Percentiles rank a stretch among this genome's conserved stretches.
Conservation (phyloP, 2,113 vertebrate genomes). For the Syngnathoides biaculeatus region DNA sequence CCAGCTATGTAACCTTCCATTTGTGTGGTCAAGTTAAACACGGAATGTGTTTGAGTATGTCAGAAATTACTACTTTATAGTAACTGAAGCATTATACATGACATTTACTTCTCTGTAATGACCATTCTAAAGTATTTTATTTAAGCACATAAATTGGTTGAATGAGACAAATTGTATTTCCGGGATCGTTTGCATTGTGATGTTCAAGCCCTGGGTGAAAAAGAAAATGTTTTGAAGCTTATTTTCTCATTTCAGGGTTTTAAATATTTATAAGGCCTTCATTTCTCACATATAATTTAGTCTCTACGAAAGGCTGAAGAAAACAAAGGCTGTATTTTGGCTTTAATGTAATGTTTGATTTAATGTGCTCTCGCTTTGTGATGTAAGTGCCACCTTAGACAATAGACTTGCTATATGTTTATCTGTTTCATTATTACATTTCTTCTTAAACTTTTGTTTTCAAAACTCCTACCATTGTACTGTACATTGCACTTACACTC, state of each 20-base stretch:
- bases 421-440: conserved; percentile 9
- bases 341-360: conserved; percentile 16
- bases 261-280: conserved; percentile 3
- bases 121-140: neutral
- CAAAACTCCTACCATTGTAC: conserved; percentile 3
- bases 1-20: conserved; percentile 48
- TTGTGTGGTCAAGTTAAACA: conserved; percentile 39
- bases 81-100: neutral
- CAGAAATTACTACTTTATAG: neutral
- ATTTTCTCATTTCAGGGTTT: conserved; percentile 1
- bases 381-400: conserved; percentile 1
- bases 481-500: conserved; percentile 13
- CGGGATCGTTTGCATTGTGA: neutral
- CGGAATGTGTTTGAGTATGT: conserved; percentile 26
- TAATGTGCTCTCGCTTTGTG: neutral
- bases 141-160: neutral
- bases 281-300: neutral
- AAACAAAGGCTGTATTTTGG: conserved; percentile 17
- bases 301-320: conserved; percentile 5
- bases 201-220: neutral
- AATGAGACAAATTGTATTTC: neutral
- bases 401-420: neutral
- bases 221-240: neutral
- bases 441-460: neutral
- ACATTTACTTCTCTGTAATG: neutral